phyloP scores from a whole-genome alignment of 2,797 vertebrate species.

The Neosilurus mollespiculum region DNA sequence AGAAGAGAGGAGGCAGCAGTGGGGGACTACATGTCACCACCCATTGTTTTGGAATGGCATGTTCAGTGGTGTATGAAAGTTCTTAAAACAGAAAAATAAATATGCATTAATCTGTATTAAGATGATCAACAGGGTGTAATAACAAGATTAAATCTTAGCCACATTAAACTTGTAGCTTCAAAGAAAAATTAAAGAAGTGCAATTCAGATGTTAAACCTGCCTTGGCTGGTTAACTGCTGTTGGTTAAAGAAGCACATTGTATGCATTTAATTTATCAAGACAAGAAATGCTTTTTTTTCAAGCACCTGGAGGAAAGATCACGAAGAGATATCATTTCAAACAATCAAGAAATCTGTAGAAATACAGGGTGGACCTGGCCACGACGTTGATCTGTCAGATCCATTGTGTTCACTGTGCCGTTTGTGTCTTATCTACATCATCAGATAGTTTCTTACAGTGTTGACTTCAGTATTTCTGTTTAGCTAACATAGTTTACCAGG shows the following conservation, averaged over 20 bases:
- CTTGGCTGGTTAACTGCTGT: conserved; percentile 1
- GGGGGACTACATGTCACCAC: not conserved
- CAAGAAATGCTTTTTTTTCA: no score
- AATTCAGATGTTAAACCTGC: not conserved
- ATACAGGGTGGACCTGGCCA: no score
- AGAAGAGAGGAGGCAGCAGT: not conserved
- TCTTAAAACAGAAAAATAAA: not conserved
- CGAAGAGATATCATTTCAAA: no score
- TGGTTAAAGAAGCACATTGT: not conserved
- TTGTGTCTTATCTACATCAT: no score
- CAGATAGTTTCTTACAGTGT: no score
- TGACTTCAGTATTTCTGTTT: no score
- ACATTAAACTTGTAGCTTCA: not conserved
- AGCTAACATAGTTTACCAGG: no score
- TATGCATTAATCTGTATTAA: not conserved
- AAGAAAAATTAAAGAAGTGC: not conserved
- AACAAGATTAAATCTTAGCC: not conserved
- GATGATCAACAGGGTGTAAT: not conserved
- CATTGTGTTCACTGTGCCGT: no score
- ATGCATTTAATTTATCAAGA: no score
- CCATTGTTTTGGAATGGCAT: not conserved
- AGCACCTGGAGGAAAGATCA: no score
- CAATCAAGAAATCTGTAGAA: no score
- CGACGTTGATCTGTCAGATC: no score
- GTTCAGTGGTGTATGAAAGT: not conserved